Conservation (phyloP, 2,888 invertebrate genomes). For the Scaptomyza tumidula region DNA sequence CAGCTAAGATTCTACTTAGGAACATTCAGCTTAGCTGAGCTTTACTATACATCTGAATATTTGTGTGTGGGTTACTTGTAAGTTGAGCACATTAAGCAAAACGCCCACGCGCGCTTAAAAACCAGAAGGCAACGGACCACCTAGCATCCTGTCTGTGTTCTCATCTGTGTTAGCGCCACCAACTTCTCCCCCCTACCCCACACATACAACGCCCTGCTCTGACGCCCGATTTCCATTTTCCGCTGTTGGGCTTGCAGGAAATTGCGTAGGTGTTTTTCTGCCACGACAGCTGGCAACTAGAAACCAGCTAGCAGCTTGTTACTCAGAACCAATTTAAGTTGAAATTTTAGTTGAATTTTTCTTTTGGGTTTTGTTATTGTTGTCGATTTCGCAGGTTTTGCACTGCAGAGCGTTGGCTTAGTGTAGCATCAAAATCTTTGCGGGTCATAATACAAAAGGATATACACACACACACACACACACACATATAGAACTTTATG, state of each 20-base stretch:
- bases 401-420: slow-evolving; percentile 61
- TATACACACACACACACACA: slow-evolving; percentile 15
- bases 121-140: slow-evolving; percentile 44
- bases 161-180: slow-evolving; percentile 66
- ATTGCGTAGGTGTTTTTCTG: slow-evolving; percentile 75
- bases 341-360: slow-evolving; percentile 34
- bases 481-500: slow-evolving; percentile 21
- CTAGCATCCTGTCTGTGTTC: slow-evolving; percentile 54
- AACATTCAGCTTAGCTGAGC: slow-evolving; percentile 1
- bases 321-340: slow-evolving; percentile 40
- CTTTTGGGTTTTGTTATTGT: slow-evolving; percentile 47
- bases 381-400: slow-evolving; percentile 24
- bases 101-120: slow-evolving; percentile 59
- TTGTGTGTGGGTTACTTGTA: slow-evolving; percentile 38
- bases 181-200: too few relatives aligned
- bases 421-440: slow-evolving; percentile 66
- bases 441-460: slow-evolving; percentile 34
- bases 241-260: slow-evolving; percentile 73
- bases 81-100: slow-evolving; percentile 63
- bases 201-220: slow-evolving; percentile 5
- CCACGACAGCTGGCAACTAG: slow-evolving; percentile 45
- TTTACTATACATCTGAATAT: slow-evolving; percentile 31
- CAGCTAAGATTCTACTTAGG: too few relatives aligned
- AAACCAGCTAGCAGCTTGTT: slow-evolving; percentile 29
- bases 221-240: slow-evolving; percentile 56